Percentiles rank a stretch among this genome's conserved stretches.
Evolutionary conservation across 2,797 vertebrate species (phyloP).

Genomic region (Ataeniobius toweri): DNA sequence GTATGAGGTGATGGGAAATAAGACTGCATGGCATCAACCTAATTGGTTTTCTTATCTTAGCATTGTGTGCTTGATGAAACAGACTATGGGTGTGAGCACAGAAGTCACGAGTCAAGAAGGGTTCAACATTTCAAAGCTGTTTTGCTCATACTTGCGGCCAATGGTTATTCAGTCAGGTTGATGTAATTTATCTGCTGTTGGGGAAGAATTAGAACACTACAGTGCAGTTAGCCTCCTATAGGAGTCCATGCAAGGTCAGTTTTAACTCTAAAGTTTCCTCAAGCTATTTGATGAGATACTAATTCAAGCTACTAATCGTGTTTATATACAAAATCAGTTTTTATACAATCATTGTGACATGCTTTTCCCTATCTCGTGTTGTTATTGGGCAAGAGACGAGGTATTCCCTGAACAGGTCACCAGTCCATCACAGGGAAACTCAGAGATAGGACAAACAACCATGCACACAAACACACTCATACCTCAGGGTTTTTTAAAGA

Average conservation of each 20-base stretch:
- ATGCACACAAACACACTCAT: no score
- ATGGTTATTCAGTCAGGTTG: slow-evolving; percentile 4
- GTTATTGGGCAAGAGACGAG: no score
- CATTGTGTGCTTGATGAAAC: slow-evolving; percentile 58
- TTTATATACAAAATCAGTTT: background rate
- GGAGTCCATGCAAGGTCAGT: no score
- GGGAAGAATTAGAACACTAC: background rate
- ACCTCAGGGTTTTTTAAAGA: no score
- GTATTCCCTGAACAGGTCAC: no score
- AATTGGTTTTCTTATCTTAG: slow-evolving; percentile 80
- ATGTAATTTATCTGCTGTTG: background rate
- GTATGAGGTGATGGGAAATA: slow-evolving; percentile 66
- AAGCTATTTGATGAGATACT: background rate
- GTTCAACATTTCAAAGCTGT: slow-evolving; percentile 42
- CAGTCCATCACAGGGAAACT: no score
- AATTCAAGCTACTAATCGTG: background rate
- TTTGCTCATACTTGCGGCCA: slow-evolving; percentile 28
- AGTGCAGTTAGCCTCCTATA: background rate
- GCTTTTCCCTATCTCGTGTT: no score
- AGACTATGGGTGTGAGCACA: slow-evolving; percentile 28
- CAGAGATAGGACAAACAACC: no score
- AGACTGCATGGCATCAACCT: slow-evolving; percentile 54
- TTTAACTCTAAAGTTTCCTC: background rate
- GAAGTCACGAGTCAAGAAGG: slow-evolving; percentile 33
- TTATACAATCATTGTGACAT: background rate